A percentile compares a stretch with the other conserved stretches of the same genome.
phyloP scores from a whole-genome alignment of 2,888 invertebrate genomes.

The Chironomus riparius region DNA sequence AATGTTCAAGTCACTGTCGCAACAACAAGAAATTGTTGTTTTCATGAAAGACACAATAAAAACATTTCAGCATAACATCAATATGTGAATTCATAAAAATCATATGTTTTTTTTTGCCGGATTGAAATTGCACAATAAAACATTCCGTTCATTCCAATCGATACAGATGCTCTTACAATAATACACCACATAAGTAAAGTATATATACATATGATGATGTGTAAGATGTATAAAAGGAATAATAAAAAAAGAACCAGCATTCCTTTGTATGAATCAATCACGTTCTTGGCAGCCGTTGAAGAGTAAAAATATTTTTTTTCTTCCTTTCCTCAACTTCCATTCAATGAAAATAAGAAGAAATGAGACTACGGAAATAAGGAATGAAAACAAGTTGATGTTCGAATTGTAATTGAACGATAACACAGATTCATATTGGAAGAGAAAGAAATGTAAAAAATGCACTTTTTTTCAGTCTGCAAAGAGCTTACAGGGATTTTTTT shows the following conservation, averaged over 20 bases:
- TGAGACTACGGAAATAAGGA: neutral
- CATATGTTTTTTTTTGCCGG: neutral
- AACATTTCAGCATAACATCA: neutral
- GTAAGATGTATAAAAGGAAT: neutral
- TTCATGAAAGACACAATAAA: too few species aligned
- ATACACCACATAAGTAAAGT: neutral
- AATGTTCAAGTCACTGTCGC: too few species aligned
- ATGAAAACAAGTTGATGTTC: neutral
- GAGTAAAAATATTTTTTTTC: neutral
- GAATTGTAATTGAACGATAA: neutral
- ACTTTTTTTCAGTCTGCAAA: too few species aligned
- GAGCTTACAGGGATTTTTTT: too few species aligned
- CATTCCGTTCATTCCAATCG: neutral
- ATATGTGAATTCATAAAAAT: neutral
- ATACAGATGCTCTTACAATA: neutral
- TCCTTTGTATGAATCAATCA: constrained; percentile 7
- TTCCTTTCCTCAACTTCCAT: neutral
- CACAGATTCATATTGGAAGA: too few species aligned
- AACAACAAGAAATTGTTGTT: too few species aligned
- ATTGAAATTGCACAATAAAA: neutral
- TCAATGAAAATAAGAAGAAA: neutral
- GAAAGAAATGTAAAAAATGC: too few species aligned
- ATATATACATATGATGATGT: neutral
- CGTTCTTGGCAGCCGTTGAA: neutral
- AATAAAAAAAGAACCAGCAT: neutral